Percentiles rank a stretch among this genome's conserved stretches.
Conservation (phyloP, 2,113 vertebrate species). For the Aptenodytes forsteri region DNA sequence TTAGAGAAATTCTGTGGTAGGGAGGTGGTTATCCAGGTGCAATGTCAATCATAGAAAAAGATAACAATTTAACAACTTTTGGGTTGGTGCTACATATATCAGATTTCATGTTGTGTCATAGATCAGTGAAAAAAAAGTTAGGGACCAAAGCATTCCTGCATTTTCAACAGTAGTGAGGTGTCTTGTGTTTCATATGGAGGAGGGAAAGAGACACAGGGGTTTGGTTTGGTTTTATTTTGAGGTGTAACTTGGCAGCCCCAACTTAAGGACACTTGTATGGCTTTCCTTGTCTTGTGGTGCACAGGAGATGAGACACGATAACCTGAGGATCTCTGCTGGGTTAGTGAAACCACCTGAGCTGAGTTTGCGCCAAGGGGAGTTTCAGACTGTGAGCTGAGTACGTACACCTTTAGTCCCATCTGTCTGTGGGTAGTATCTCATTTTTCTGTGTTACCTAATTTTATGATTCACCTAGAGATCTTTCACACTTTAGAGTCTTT, state of each 20-base stretch:
- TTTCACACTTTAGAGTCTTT: background rate
- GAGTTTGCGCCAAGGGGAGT: background rate
- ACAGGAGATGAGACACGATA: background rate
- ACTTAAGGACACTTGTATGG: background rate
- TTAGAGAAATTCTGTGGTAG: background rate
- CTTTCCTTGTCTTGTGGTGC: background rate
- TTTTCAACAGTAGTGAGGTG: background rate
- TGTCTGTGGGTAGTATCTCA: background rate
- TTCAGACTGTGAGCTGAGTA: background rate
- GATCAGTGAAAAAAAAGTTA: background rate
- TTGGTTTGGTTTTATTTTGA: background rate
- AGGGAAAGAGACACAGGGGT: background rate
- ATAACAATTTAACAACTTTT: background rate
- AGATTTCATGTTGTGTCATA: background rate
- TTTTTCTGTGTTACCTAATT: background rate
- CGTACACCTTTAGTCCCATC: background rate
- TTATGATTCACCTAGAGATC: background rate
- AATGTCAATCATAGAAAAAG: background rate
- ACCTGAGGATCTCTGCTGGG: background rate
- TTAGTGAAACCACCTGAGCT: background rate
- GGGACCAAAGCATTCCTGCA: background rate
- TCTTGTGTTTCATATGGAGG: background rate
- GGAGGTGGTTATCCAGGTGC: background rate
- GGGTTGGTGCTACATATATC: background rate
- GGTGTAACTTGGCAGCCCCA: background rate